A percentile compares a stretch with the other conserved stretches of the same genome.
phyloP scores from a whole-genome alignment of 2,888 invertebrate genomes.

The Sceliomorpha sp. region DNA sequence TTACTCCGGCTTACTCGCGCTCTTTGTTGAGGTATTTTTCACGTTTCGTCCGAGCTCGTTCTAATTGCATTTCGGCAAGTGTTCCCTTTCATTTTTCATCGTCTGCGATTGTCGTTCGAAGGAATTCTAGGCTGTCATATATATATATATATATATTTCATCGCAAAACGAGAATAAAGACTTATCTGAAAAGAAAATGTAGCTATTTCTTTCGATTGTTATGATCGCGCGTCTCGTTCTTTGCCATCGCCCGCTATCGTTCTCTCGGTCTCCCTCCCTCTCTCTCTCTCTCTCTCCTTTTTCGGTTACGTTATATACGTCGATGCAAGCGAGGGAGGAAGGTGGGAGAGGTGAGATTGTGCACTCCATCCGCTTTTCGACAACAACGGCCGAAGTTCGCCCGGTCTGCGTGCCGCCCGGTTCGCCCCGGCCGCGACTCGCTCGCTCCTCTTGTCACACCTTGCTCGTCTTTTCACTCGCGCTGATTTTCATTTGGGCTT shows the following conservation, averaged over 20 bases:
- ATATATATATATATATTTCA: no score
- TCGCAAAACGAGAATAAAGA: no score
- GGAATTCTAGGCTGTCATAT: no score
- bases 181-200: no score
- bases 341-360: slow-evolving; percentile 7
- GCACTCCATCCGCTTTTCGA: slow-evolving; percentile 1
- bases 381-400: slow-evolving; percentile 25
- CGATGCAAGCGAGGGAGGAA: no score
- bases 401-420: slow-evolving; percentile 17
- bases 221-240: no score
- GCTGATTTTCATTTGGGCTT: slow-evolving; percentile 17
- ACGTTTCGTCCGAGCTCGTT: not conserved
- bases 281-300: no score
- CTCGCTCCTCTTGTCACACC: slow-evolving; percentile 6
- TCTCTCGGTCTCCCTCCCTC: no score
- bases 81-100: not conserved
- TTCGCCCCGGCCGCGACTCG: slow-evolving; percentile 9
- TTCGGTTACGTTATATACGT: no score
- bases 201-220: no score
- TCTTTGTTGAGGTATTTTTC: slow-evolving; percentile 4
- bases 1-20: not conserved
- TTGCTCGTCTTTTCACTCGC: slow-evolving; percentile 5
- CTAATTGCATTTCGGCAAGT: not conserved
- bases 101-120: no score
- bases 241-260: no score